Percentiles rank a stretch among this genome's conserved stretches.
Evolutionary conservation across 2,113 vertebrate genomes (phyloP).

Genomic region (Myrmecobius fasciatus): DNA sequence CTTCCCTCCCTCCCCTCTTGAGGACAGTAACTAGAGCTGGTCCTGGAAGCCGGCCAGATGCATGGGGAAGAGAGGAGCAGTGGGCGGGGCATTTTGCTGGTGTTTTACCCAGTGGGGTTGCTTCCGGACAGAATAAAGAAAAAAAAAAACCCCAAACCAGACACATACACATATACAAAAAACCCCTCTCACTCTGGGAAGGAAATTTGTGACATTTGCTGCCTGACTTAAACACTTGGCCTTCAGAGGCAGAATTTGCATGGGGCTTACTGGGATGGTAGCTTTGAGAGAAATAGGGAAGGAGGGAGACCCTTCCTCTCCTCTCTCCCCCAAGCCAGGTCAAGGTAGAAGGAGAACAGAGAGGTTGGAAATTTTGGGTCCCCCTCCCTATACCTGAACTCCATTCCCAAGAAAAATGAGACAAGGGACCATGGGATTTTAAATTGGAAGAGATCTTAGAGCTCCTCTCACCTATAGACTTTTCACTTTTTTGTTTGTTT

Average conservation of each 20-base stretch:
- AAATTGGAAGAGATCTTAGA: not conserved
- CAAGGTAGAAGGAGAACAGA: not conserved
- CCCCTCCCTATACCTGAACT: not conserved
- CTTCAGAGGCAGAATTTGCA: not conserved
- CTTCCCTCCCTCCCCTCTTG: not conserved
- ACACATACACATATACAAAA: conserved; percentile 57
- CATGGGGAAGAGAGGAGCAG: not conserved
- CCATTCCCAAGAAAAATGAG: not conserved
- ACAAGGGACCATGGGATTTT: not conserved
- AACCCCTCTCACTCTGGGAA: conserved; percentile 73
- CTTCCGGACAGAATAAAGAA: conserved; percentile 60
- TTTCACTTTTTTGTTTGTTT: not conserved
- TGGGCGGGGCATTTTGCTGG: conserved; percentile 67
- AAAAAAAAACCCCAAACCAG: conserved; percentile 12
- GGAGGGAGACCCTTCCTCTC: not conserved
- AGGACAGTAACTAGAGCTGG: not conserved
- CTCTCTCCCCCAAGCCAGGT: not conserved
- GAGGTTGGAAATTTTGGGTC: not conserved
- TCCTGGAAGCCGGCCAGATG: not conserved
- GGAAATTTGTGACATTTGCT: conserved; percentile 79
- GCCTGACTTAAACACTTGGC: conserved; percentile 14
- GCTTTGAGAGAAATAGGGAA: not conserved
- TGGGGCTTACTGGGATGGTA: not conserved
- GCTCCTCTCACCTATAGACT: not conserved
- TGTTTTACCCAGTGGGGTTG: conserved; percentile 69